Evolutionary conservation across 2,888 invertebrate genomes (phyloP).

Genomic region (Steinernema scapterisci): DNA sequence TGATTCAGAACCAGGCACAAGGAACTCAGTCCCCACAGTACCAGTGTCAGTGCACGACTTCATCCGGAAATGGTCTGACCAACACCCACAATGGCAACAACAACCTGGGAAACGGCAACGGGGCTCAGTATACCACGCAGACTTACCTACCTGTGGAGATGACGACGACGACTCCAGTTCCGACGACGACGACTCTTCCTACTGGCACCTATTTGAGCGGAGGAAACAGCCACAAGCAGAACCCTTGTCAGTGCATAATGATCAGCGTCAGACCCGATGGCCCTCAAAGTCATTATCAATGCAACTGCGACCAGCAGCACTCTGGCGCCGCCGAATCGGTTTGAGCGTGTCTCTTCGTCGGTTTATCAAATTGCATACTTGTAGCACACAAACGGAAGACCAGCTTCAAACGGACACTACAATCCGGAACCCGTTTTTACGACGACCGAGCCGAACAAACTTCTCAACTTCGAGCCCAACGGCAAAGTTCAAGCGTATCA

Average conservation of each 20-base stretch:
- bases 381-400: not conserved
- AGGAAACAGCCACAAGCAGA: not conserved
- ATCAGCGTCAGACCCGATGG: constrained; percentile 5
- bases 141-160: not conserved
- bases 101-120: not conserved
- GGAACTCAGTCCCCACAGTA: constrained; percentile 8
- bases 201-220: not conserved
- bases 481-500: not conserved
- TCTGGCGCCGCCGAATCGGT: too few relatives aligned
- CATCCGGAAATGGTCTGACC: too few relatives aligned
- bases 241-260: constrained; percentile 19
- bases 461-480: not conserved
- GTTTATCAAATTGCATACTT: too few relatives aligned
- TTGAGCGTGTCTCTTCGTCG: too few relatives aligned
- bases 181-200: not conserved
- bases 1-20: constrained; percentile 18
- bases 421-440: not conserved
- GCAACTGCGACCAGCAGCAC: constrained; percentile 14
- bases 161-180: not conserved
- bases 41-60: constrained; percentile 19
- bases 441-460: too few relatives aligned
- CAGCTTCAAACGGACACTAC: not conserved
- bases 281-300: constrained; percentile 12
- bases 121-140: not conserved
- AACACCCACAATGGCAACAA: not conserved